Evolutionary conservation across 2,888 invertebrate genomes (phyloP).

Genomic region (Sussaba pulchella): DNA sequence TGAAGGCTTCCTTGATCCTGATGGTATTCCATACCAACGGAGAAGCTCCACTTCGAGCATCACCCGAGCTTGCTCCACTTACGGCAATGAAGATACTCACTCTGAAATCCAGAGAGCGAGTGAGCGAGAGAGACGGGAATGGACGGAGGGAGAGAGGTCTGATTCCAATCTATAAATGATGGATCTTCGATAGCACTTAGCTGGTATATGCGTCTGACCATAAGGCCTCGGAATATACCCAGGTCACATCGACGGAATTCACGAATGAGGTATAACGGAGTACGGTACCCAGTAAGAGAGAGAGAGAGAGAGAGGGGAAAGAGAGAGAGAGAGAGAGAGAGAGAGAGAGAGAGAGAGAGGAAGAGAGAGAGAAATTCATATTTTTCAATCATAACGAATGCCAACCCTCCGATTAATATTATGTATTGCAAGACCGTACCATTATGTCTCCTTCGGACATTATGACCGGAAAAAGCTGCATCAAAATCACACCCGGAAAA

Average conservation of each 20-base stretch:
- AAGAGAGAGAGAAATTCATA: too few relatives aligned
- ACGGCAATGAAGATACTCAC: conserved; percentile 51
- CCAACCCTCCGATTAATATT: background rate
- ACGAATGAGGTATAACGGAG: conserved; percentile 19
- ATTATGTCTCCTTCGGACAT: too few relatives aligned
- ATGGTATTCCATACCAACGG: conserved; percentile 49
- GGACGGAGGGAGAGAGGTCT: conserved; percentile 16
- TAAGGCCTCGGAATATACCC: background rate
- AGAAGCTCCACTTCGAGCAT: conserved; percentile 31
- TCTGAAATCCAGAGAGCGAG: conserved; percentile 20
- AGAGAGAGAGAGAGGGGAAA: background rate
- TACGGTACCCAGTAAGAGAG: too few relatives aligned
- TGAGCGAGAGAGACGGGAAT: too few relatives aligned
- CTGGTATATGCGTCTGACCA: conserved; percentile 21
- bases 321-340: too few relatives aligned
- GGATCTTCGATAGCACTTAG: conserved; percentile 51
- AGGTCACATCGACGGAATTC: conserved; percentile 18
- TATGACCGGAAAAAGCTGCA: too few relatives aligned
- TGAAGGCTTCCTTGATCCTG: conserved; percentile 59
- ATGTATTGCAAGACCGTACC: background rate
- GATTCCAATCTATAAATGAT: conserved; percentile 49
- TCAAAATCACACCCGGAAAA: too few relatives aligned
- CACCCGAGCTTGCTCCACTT: conserved; percentile 46
- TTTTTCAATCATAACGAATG: too few relatives aligned
- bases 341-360: conserved; percentile 28